Evolutionary conservation across 2,888 invertebrate species (phyloP), one percentile per base, ranked within the genome.

Genomic region (Lamellibrachia columna): DNA sequence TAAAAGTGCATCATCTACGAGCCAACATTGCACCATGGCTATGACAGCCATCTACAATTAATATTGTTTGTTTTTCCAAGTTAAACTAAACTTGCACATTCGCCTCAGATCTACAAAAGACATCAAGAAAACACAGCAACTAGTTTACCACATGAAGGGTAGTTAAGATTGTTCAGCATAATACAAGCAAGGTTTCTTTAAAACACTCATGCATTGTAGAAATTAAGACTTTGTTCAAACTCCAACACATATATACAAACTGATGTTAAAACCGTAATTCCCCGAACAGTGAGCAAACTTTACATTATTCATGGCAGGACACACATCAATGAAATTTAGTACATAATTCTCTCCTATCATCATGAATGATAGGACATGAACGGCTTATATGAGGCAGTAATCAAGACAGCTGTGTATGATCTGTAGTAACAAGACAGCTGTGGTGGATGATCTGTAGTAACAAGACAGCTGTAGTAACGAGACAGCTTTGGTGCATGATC

Each of bases 261-360:
- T 75, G 15, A 75, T 22, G 75, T 75, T 75, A 75, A 75, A 75
- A 75, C 75, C 75, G 22, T 75, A 75, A 75, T 75, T 15, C 75
- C 75, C 75, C 15, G 15, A 75, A 75, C 75, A 55, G 9, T 75
- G 75, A 75, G 75, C 75, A 75, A 75, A 75, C 75, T 75, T 75
- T 75, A 75, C 75, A 75, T 75, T 75, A 75, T 75, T 75, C 75
- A 75, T 75, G 15, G 75, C 75, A 75, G 75, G 75, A 75, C 75
- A 75, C 22, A 75, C 75, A 6, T 75, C 75, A 75, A 22, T 75
- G 75, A 75, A 75, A 75, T 75, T 75, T n/a, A 75, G 75, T 11
- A 75, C 75, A 75, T 75, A 75, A 75, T 75, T 75, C 75, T 22
- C n/a, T 75, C 75, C 75, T 75, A 75, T 75, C 75, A 4, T 75